These are phyloP conservation scores for Papilio polyxenes DNA, from an alignment of 1,140 invertebrate species.

Conservation along the genomic window DNA sequence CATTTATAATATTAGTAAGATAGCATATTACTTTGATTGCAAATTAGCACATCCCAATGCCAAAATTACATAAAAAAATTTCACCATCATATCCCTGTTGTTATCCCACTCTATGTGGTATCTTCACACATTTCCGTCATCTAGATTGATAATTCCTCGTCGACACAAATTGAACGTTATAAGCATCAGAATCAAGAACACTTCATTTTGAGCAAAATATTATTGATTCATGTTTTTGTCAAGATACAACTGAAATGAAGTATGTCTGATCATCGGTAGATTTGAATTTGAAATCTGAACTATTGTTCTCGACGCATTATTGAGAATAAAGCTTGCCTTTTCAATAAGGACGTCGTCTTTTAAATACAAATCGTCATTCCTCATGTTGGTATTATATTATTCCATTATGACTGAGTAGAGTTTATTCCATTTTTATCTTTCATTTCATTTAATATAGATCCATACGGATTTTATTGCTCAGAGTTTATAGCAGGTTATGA, in stretches of 20 bases:
- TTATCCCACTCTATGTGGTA: neutral
- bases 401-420: neutral
- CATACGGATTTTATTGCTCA: neutral
- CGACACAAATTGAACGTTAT: no score
- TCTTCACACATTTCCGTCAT: neutral
- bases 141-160: no score
- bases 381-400: neutral
- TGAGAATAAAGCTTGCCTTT: conserved; percentile 7
- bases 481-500: neutral
- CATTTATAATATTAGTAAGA: no score
- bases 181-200: neutral
- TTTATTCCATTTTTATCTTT: neutral
- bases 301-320: neutral
- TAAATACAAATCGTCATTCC: neutral
- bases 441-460: neutral
- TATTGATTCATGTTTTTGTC: neutral
- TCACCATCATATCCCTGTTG: neutral
- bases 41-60: no score
- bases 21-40: no score
- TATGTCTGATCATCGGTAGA: conserved; percentile 2
- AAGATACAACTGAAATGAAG: neutral
- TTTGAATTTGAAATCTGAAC: conserved; percentile 3
- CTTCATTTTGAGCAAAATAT: neutral
- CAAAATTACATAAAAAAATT: neutral
- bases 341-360: neutral